Base-by-base conservation (phyloP, 2,888 invertebrate species). In the Mythimna loreyi region DNA sequence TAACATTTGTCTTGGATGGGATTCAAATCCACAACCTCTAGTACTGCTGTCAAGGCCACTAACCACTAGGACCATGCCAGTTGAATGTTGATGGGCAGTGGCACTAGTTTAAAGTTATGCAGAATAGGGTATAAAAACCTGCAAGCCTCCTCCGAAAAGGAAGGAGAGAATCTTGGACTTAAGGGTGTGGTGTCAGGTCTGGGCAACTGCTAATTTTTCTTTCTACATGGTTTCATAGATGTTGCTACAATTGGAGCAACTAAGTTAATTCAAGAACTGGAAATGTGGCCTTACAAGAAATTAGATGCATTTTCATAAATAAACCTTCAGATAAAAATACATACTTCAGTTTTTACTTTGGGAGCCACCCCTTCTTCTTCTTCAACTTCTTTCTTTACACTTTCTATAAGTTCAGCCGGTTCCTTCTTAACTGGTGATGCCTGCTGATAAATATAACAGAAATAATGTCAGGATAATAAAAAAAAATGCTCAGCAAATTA, bases 331-430 rank as follows among this genome's bases (percentile, higher is more conserved):
- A 53, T 52, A 74, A 9, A 50, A 13, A 53, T 59, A 75, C 80
- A 49, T 80, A 76, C 76, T 49, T 58, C 67, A 45, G 21, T 60
- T 28, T 43, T 55, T 33, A 52, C 43, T 63, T 67, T 52, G 8
- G 40, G 33, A 13, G 30, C 28, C 28, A 33, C 23, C 16, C 47
- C 53, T n/a, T 67, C 43, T 50, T 30, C 67, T 53, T 73, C 40
- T 6, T 57, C 21, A 30, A 43, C n/a, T 36, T 23, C 67, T 59
- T 40, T 16, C 16, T 57, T 23, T 36, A 43, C 23, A 43, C 49
- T 30, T 49, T 68, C 52, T 53, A 21, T 60, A 6, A 43, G 9
- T 49, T 63, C 52, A 23, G 43, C 9, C 55, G 25, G 36, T 59
- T 70, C 77, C 7, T 47, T 57, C 40, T 76, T 81, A n/a, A 65